Percentiles rank a stretch among this genome's conserved stretches.
phyloP scores from a whole-genome alignment of 2,113 vertebrate species.

The Lamprologus sp. region DNA sequence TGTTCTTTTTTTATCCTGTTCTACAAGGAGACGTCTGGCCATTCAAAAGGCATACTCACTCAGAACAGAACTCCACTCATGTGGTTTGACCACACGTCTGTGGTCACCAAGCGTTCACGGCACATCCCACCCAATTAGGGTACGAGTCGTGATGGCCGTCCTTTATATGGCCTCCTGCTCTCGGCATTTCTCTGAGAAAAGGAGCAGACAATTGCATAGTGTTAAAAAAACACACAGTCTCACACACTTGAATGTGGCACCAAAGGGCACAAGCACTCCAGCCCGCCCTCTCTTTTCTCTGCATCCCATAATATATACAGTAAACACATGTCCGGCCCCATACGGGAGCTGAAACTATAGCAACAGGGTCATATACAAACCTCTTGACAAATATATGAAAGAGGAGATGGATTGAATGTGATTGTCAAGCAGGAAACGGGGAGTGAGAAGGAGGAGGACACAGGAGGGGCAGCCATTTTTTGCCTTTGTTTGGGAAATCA shows the following conservation, averaged over 20 bases:
- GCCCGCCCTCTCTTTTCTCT: conserved; percentile 39
- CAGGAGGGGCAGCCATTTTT: conserved; percentile 23
- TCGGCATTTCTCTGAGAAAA: not conserved
- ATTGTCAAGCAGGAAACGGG: conserved; percentile 32
- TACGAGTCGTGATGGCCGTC: not conserved
- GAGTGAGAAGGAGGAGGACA: conserved; percentile 9
- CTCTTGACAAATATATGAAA: conserved; percentile 64
- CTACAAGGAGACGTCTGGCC: not conserved
- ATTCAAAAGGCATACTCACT: not conserved
- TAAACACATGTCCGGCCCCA: conserved; percentile 43
- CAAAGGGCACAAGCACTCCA: conserved; percentile 28
- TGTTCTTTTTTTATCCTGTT: not conserved
- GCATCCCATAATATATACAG: conserved; percentile 48
- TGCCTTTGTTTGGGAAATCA: conserved; percentile 48
- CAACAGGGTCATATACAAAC: conserved; percentile 53
- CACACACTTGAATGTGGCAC: conserved; percentile 33
- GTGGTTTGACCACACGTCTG: not conserved
- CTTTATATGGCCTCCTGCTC: conserved; percentile 1
- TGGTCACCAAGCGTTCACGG: not conserved
- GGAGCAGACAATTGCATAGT: not conserved
- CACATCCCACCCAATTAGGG: conserved; percentile 46
- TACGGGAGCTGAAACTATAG: conserved; percentile 52
- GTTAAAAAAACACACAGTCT: conserved; percentile 15
- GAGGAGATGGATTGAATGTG: conserved; percentile 29
- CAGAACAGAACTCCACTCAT: not conserved